These are phyloP conservation scores for Pasiphila rectangulata DNA, from an alignment of 2,888 invertebrate genomes.

Conservation along the genomic window DNA sequence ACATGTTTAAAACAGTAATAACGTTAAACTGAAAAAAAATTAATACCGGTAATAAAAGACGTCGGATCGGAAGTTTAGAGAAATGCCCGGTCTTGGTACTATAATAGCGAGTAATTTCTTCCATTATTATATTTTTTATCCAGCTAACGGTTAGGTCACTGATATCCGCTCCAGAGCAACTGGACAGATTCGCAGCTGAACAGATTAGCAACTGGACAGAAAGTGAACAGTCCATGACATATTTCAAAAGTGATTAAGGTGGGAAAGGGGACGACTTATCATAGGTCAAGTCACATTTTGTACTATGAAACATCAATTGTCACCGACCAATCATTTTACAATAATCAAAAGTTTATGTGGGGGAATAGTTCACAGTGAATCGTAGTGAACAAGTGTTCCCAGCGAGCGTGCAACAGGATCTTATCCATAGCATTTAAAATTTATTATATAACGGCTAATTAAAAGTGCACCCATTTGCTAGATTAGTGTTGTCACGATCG, in stretches of 20 bases:
- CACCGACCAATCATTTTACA: slow-evolving; percentile 25
- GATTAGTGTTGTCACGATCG: slow-evolving; percentile 65
- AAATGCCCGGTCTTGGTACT: slow-evolving; percentile 37
- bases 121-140: slow-evolving; percentile 26
- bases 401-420: slow-evolving; percentile 57
- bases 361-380: slow-evolving; percentile 63
- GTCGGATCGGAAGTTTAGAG: slow-evolving; percentile 39
- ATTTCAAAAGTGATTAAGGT: no score
- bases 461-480: slow-evolving; percentile 66
- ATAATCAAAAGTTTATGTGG: slow-evolving; percentile 42
- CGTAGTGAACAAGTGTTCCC: slow-evolving; percentile 50
- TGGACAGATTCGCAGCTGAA: no score
- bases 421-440: slow-evolving; percentile 72
- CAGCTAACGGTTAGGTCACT: slow-evolving; percentile 12
- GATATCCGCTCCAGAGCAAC: no score
- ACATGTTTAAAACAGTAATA: slow-evolving; percentile 45
- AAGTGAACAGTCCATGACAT: no score
- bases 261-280: no score
- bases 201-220: no score
- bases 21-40: slow-evolving; percentile 39
- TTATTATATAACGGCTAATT: slow-evolving; percentile 75
- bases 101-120: slow-evolving; percentile 31
- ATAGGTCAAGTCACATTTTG: not conserved
- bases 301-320: slow-evolving; percentile 11
- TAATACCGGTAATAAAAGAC: slow-evolving; percentile 46